Conservation (phyloP, 2,113 vertebrate species). For the Gallinago paraguaiae region DNA sequence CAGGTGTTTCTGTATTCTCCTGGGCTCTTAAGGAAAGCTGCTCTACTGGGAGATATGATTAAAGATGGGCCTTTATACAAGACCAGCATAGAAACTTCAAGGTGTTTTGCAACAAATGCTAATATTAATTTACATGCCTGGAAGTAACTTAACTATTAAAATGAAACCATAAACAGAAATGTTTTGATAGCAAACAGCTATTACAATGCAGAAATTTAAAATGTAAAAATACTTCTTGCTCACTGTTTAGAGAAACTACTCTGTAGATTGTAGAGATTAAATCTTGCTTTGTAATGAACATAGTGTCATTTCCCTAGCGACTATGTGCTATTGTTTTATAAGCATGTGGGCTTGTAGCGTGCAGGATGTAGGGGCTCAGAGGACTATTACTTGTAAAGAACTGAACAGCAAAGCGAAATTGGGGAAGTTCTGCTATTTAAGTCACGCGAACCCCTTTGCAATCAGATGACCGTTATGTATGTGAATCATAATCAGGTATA, state of each 20-base stretch:
- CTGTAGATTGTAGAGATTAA: neutral
- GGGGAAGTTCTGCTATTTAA: neutral
- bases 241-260: constrained; percentile 18
- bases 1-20: neutral
- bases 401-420: neutral
- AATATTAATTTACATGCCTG: constrained; percentile 53
- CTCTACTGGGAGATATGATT: neutral
- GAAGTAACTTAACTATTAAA: constrained; percentile 65
- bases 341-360: neutral
- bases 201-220: constrained; percentile 54
- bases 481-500: too few relatives aligned
- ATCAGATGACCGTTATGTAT: neutral
- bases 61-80: constrained; percentile 8
- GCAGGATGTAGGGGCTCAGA: neutral
- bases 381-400: neutral
- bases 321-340: neutral
- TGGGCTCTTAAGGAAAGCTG: neutral
- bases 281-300: neutral
- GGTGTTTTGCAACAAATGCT: constrained; percentile 47
- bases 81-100: constrained; percentile 12
- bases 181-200: constrained; percentile 53
- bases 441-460: neutral
- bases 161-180: constrained; percentile 64
- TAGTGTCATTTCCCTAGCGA: neutral
- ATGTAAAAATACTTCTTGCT: constrained; percentile 54